Conservation (phyloP, 2,797 vertebrate species). For the Paedocypris micromegethes region DNA sequence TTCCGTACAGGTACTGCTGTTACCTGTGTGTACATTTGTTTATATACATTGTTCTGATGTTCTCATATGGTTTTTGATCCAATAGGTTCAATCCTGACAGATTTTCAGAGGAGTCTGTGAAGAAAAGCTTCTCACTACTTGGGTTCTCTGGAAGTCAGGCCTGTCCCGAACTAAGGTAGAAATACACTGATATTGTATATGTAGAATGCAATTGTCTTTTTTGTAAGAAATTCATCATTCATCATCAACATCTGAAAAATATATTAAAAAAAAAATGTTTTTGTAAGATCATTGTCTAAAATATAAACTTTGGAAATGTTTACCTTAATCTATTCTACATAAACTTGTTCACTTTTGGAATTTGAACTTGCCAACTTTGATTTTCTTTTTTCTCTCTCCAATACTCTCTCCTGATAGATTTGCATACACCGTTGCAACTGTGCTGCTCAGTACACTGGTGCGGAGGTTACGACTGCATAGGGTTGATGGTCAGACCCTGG, state of each 20-base stretch:
- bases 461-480: slow-evolving; percentile 74
- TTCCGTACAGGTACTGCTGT: slow-evolving; percentile 76
- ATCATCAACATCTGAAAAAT: too few species aligned
- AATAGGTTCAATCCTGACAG: slow-evolving; percentile 87
- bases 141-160: slow-evolving; percentile 90
- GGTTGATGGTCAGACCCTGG: slow-evolving; percentile 78
- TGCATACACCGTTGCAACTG: slow-evolving; percentile 81
- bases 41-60: too few species aligned
- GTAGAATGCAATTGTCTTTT: too few species aligned
- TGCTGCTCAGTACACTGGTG: slow-evolving; percentile 81
- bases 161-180: slow-evolving; percentile 88
- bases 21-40: not conserved
- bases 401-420: slow-evolving; percentile 67
- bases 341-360: too few species aligned
- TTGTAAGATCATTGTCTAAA: too few species aligned
- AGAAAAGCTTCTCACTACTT: slow-evolving; percentile 81
- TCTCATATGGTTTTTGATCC: too few species aligned
- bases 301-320: too few species aligned
- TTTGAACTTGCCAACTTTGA: too few species aligned
- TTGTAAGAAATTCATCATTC: too few species aligned
- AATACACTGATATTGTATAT: not conserved
- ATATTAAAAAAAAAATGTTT: too few species aligned
- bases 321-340: too few species aligned
- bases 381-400: not conserved
- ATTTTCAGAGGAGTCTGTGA: slow-evolving; percentile 77